A percentile compares a stretch with the other conserved stretches of the same genome.
Evolutionary conservation across 2,888 invertebrate species (phyloP).

Genomic region (Ichneumoninae sp.): DNA sequence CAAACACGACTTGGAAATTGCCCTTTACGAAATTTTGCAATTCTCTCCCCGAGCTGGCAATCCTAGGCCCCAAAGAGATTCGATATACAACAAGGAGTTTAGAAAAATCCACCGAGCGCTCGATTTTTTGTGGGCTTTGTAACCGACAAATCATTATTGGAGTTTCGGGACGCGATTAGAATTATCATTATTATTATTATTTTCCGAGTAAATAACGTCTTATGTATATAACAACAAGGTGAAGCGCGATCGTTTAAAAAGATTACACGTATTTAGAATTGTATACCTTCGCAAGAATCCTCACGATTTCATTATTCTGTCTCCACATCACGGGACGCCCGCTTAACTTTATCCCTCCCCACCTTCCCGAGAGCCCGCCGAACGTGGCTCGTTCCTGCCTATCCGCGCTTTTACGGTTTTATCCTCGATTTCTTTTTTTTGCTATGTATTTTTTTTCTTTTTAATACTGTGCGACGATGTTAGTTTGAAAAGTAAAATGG

Average conservation of each 20-base stretch:
- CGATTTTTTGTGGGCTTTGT: slow-evolving; percentile 22
- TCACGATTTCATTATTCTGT: slow-evolving; percentile 46
- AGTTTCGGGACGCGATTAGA: slow-evolving; percentile 67
- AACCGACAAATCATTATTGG: slow-evolving; percentile 43
- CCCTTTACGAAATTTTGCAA: neutral
- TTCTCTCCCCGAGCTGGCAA: neutral
- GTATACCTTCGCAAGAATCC: slow-evolving; percentile 70
- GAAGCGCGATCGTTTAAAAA: slow-evolving; percentile 83
- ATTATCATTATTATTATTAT: slow-evolving; percentile 55
- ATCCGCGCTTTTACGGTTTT: neutral
- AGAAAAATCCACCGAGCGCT: slow-evolving; percentile 40
- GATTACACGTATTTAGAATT: slow-evolving; percentile 83
- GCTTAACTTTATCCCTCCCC: neutral
- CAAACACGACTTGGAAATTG: slow-evolving; percentile 1
- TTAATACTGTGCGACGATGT: slow-evolving; percentile 58
- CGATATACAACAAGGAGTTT: slow-evolving; percentile 4
- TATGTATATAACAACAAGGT: slow-evolving; percentile 84
- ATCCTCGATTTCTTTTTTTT: slow-evolving; percentile 27
- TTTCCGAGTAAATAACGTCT: slow-evolving; percentile 80
- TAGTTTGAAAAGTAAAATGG: slow-evolving; percentile 10
- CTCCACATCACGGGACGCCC: slow-evolving; percentile 20
- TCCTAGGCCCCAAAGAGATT: neutral
- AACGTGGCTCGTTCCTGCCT: neutral
- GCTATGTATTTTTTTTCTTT: slow-evolving; percentile 29
- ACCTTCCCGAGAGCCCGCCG: neutral